Evolutionary conservation across 2,113 vertebrate species (phyloP), one percentile per base, ranked within the genome.

Genomic region (Tauraco erythrolophus): DNA sequence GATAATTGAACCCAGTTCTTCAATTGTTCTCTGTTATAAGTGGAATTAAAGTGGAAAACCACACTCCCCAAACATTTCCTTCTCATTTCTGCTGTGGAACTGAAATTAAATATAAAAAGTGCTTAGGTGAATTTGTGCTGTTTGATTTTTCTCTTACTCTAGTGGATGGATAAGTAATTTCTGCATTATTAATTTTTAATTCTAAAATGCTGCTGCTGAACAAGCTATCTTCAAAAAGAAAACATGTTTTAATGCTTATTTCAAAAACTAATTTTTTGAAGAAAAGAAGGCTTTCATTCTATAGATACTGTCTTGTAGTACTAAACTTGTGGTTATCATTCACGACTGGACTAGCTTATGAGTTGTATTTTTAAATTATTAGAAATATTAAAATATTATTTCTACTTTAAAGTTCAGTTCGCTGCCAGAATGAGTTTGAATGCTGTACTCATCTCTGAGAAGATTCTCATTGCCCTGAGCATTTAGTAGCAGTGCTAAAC

Each of bases 141-240:
- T 56, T 83, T 45, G 14, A 50, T 18, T 64, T 61, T 88, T 92
- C 87, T 72, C 41, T 87, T 79, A 51, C 28, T 76, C 35, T 82
- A 84, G 8, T 21, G 28, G 10, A 14, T 64, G 45, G 17, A 80
- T 60, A 71, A 78, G 30, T 79, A 43, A 85, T 90, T 84, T 88
- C 35, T 76, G 48, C 23, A 35, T 88, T 90, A 92, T 92, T 94
- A 92, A 82, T 39, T 82, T 92, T 95, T 94, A 79, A 71, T 88
- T 94, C 39, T 57, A 72, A 88, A 75, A 48, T 48, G 7, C 7
- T 78, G 30, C 58, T n/a, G 19, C 31, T 88, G 60, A 93, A 51
- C 14, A 48, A 81, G 17, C 5, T 91, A 30, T 27, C 25, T 88
- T 88, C 19, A 46, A 61, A 94, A 37, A 13, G 17, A 74, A 87